These are phyloP conservation scores for Ooceraea biroi DNA, from an alignment of 1,140 invertebrate genomes.

Conservation along the genomic window DNA sequence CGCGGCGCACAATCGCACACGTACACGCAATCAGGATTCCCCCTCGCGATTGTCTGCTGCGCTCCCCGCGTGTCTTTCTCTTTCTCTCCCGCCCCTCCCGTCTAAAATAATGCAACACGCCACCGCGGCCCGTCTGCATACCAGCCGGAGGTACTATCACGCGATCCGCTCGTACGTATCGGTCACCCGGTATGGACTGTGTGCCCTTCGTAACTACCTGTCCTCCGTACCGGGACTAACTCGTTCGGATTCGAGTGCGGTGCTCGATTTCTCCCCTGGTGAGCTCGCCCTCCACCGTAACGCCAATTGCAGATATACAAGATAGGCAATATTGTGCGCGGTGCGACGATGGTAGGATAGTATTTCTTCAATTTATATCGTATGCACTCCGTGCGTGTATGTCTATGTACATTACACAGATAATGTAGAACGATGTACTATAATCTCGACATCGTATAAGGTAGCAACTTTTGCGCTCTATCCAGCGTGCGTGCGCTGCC, in stretches of 20 bases:
- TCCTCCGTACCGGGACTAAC: conserved; percentile 2
- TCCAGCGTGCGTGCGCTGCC: too few species aligned
- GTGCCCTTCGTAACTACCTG: conserved; percentile 47
- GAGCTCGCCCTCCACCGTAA: neutral
- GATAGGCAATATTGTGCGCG: conserved; percentile 21
- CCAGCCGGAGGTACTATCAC: conserved; percentile 64
- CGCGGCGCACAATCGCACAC: neutral
- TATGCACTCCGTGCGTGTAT: neutral
- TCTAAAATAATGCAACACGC: conserved; percentile 68
- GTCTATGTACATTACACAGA: neutral
- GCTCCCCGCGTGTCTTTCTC: conserved; percentile 22
- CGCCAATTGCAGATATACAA: conserved; percentile 12
- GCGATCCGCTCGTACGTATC: conserved; percentile 66
- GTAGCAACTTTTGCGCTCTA: neutral
- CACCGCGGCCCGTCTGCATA: conserved; percentile 71
- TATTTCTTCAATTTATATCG: conserved; percentile 18
- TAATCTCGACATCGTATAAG: conserved; percentile 14
- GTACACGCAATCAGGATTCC: conserved; percentile 56
- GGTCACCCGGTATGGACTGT: conserved; percentile 56
- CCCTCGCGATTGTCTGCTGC: conserved; percentile 54
- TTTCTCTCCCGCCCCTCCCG: conserved; percentile 36
- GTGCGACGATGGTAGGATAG: neutral
- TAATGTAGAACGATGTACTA: conserved; percentile 14
- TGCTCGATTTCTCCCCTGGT: conserved; percentile 17
- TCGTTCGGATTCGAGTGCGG: neutral